Base-by-base conservation (phyloP, 92 coral and sea anemone genomes). In the Phenganax marumi region DNA sequence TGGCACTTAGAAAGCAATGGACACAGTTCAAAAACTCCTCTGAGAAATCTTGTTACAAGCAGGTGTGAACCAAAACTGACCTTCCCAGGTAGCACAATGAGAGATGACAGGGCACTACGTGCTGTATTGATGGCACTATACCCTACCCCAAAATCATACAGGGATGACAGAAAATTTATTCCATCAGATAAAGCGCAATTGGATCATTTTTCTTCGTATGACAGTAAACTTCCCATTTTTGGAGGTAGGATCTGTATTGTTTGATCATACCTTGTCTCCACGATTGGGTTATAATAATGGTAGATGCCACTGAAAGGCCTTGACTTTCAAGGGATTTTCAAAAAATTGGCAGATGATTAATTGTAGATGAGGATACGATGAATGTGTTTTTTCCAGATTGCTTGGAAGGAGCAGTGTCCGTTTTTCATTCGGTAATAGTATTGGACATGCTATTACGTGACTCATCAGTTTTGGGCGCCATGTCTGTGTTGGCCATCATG, bases 121-220 rank as follows among this genome's bases (percentile, higher is more conserved):
- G 71, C 71, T 4, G 81, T 72, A n/a, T 72, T 72, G 48, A 72
- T 47, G 66, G 77, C 77, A 23, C 77, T 72, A n/a, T 72, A 72
- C 7, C 81, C 71, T 33, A 76, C 63, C 1, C 47, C 70, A 76
- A 70, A 50, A 13, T 76, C 81, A 76, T 50, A 85, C 49, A 85
- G 72, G 58, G 77, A 62, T 10, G 43, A 81, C 58, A 85, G 88
- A 55, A 85, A 79, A 8, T 85, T 79, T 24, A 85, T 60, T 43
- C 88, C 85, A 68, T 81, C 82, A 14, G 83, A 69, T 66, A 85
- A 47, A 85, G 88, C 49, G 1, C 46, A 85, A 78, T 25, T 77
- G 88, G 88, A 87, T 87, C 47, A 83, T 83, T 83, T 77, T 84
- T n/a, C 80, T 81, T 69, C 70, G 48, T 68, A 71, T 53, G 23